phyloP scores from a whole-genome alignment of 1,140 invertebrate genomes.

The Eufriesea mexicana region DNA sequence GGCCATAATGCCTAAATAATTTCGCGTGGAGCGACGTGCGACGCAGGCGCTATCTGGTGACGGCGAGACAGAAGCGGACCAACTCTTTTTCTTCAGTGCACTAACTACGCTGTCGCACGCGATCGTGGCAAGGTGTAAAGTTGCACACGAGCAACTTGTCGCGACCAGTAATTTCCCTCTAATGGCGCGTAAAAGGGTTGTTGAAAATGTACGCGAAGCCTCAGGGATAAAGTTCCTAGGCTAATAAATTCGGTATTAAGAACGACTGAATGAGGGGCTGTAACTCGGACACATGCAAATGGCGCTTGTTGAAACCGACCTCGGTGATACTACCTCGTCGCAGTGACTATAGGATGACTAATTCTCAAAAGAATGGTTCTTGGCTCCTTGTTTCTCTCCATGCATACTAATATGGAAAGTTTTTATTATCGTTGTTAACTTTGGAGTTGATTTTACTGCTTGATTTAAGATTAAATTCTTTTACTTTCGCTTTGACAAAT shows the following conservation, averaged over 20 bases:
- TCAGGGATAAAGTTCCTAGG: not conserved
- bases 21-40: not conserved
- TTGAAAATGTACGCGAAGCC: not conserved
- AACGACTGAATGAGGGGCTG: not conserved
- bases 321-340: not conserved
- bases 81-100: not conserved
- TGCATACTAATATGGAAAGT: no score
- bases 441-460: no score
- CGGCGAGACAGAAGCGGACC: not conserved
- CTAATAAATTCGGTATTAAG: conserved; percentile 1
- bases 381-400: not conserved
- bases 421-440: not conserved
- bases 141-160: not conserved
- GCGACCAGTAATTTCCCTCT: conserved; percentile 26
- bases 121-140: conserved; percentile 21
- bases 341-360: not conserved
- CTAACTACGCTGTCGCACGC: not conserved
- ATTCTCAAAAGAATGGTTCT: not conserved
- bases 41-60: not conserved
- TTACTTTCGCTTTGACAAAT: no score
- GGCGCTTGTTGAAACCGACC: no score
- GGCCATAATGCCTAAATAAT: conserved; percentile 21
- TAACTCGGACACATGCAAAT: not conserved
- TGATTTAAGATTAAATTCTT: no score
- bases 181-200: conserved; percentile 25